phyloP scores from a whole-genome alignment of 2,888 invertebrate species.

The Hydrotaea diabolus region DNA sequence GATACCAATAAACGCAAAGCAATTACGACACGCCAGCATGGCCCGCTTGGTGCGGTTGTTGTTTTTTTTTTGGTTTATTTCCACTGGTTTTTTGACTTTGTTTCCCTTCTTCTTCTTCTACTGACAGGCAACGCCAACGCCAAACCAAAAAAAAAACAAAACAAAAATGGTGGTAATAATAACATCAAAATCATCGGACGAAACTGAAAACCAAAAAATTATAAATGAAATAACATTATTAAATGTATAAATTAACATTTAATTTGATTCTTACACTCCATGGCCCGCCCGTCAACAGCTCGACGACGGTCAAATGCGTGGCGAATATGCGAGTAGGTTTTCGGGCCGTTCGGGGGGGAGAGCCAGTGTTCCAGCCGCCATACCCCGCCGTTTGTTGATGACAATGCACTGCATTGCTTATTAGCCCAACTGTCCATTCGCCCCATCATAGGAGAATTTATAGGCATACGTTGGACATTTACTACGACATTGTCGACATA shows the following conservation, averaged over 20 bases:
- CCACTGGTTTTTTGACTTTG: neutral
- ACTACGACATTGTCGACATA: conserved; percentile 77
- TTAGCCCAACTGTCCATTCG: conserved; percentile 11
- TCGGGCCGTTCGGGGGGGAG: neutral
- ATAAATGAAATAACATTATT: conserved; percentile 66
- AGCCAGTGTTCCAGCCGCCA: neutral
- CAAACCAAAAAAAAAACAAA: neutral
- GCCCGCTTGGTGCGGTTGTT: neutral
- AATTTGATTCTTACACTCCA: conserved; percentile 71
- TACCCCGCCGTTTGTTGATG: neutral
- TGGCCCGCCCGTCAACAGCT: neutral
- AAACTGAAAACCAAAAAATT: conserved; percentile 68
- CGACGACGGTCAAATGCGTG: conserved; percentile 37
- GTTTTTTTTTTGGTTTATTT: conserved; percentile 35
- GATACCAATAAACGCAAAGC: conserved; percentile 75
- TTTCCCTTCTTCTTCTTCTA: too few species aligned
- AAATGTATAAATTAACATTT: conserved; percentile 78
- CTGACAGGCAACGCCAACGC: conserved; percentile 38
- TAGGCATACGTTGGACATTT: conserved; percentile 74
- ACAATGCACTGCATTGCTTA: conserved; percentile 25
- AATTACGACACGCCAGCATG: conserved; percentile 76
- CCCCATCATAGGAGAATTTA: conserved; percentile 50
- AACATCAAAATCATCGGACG: conserved; percentile 68
- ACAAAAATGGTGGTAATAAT: conserved; percentile 8
- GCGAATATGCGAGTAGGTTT: conserved; percentile 42